Base-by-base conservation (phyloP, 2,113 vertebrate genomes). In the Sturnus vulgaris region DNA sequence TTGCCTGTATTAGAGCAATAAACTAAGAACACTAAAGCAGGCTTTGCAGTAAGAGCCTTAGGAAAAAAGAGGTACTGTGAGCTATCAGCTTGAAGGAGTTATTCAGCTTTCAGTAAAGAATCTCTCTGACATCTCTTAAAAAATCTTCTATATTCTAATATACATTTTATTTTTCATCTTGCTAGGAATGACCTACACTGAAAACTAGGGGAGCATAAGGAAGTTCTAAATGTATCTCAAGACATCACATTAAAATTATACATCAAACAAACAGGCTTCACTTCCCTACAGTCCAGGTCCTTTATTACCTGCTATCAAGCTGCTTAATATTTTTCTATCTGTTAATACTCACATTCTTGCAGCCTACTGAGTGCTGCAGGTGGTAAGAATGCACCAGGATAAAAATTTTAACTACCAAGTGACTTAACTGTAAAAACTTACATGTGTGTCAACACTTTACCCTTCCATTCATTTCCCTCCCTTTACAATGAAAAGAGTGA, bases 21-120 rank as follows among this genome's bases (percentile, higher is more conserved):
- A 96, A 94, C 17, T 40, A 86, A 77, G 68, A 95, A 86, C 21
- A 9, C 11, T 87, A 86, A 86, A 95, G 65, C 10, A 95, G 70
- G 69, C 39, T 95, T 94, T 95, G 77, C 66, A 86, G 2, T 76
- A 90, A 95, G 71, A 90, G 79, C 30, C 59, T 87, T 77, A 86
- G 39, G 82, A 94, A 89, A 89, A 55, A 7, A 16, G 33, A 76
- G 33, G 52, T 50, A 72, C 21, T 21, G 25, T 11, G 50, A 91
- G 63, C 68, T 66, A 90, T 39, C 35, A 81, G 47, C n/a, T n/a
- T 47, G 69, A 86, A 69, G 17, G 70, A 79, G 49, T 91, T 56
- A 60, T 12, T 70, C 35, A 56, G 22, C 53, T 68, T 92, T 56
- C 57, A 46, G 31, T 28, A 46, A 91, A 89, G 57, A 84, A 86